Conservation (phyloP, 2,113 vertebrate genomes). For the Mirza zaza region DNA sequence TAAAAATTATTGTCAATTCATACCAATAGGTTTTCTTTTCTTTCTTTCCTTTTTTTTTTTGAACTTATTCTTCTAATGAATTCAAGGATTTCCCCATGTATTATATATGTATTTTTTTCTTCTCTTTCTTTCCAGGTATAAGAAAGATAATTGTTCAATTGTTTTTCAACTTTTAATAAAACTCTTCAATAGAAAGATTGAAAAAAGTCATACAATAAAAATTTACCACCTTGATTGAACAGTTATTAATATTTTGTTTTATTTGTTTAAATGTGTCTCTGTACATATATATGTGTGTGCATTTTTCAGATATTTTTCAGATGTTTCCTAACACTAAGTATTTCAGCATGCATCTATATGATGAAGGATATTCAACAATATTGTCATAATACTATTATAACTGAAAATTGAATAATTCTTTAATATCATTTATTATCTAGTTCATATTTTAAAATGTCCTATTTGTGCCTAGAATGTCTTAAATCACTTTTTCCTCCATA, state of each 20-base stretch:
- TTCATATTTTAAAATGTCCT: background rate
- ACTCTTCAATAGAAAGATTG: background rate
- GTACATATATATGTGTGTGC: background rate
- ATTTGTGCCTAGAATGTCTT: background rate
- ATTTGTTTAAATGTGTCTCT: background rate
- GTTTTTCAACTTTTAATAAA: background rate
- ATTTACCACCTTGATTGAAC: background rate
- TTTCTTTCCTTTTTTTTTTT: background rate
- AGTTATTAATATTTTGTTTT: background rate
- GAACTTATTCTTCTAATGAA: background rate
- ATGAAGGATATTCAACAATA: background rate
- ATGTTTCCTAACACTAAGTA: background rate
- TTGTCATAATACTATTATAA: background rate
- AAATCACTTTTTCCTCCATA: background rate
- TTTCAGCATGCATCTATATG: background rate
- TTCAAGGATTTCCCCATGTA: background rate
- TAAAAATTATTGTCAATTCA: background rate
- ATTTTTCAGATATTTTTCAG: background rate
- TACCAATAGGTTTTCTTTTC: background rate
- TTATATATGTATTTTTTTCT: background rate
- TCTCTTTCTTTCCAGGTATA: background rate
- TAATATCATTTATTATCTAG: background rate
- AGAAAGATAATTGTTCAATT: background rate
- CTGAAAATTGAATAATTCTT: background rate
- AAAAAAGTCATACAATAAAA: background rate